Evolutionary conservation across 2,113 vertebrate genomes (phyloP), one percentile per base, ranked within the genome.

Genomic region (Rhagologus leucostigma): DNA sequence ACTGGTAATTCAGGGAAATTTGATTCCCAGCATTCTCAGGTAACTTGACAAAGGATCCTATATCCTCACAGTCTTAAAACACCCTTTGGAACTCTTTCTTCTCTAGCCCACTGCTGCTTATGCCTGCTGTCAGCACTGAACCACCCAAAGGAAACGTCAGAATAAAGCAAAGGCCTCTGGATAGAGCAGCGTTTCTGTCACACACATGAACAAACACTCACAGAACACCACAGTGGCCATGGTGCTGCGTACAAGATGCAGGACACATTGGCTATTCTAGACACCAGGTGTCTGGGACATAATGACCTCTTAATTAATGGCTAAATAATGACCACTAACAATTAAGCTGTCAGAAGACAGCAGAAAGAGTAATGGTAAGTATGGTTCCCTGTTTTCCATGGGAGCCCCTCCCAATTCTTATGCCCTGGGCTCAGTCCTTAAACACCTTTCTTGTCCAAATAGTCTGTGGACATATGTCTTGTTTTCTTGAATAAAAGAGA

Each of bases 281-380:
- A 85, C 75, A 80, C 8, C 47, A 91, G 67, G 70, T 90, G 82
- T 84, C 50, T 77, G 84, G 41, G 84, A 65, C 47, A 89, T 76
- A 83, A 93, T 88, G 87, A 93, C 68, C 68, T 93, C 89, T 92
- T 92, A 95, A 94, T 90, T 94, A 88, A 88, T 91, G 37, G n/a
- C 42, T 92, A 91, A 87, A 73, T 93, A 95, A 93, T 81, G 55
- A 82, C 81, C 75, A 59, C 26, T 82, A 76, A 74, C 27, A 93
- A 74, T 70, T 69, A 65, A 90, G 70, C 33, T 75, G 64, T 70
- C 82, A 90, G 59, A 77, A 70, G 60, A 82, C 20, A 80, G 20
- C 55, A 35, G 59, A 80, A 93, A 86, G 35, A 76, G 62, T 49
- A 65, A 73, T 53, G 35, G 23, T 32, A 85, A 60, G 35, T 30